Evolutionary conservation across 2,888 invertebrate species (phyloP).

Genomic region (Tiliacea aurago): DNA sequence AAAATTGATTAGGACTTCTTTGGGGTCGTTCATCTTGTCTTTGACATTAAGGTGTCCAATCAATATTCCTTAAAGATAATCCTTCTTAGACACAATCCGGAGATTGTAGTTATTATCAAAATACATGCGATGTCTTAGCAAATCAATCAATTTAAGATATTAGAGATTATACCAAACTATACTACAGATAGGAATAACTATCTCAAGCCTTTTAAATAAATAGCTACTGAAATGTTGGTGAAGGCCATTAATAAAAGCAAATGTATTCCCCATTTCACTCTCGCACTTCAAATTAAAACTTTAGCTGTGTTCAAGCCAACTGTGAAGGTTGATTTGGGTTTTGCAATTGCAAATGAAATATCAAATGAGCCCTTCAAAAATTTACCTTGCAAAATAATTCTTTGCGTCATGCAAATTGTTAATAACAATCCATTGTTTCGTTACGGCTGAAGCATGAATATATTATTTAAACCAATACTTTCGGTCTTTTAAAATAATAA

Average conservation of each 20-base stretch:
- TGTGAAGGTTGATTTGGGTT: background rate
- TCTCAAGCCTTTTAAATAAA: slow-evolving; percentile 1
- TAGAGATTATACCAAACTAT: slow-evolving; percentile 18
- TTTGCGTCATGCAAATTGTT: slow-evolving; percentile 30
- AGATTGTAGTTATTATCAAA: background rate
- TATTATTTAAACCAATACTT: slow-evolving; percentile 34
- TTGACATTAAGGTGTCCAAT: background rate
- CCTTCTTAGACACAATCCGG: background rate
- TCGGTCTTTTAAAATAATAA: slow-evolving; percentile 6
- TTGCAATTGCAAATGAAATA: slow-evolving; percentile 20
- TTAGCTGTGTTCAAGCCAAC: background rate
- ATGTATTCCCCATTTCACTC: background rate
- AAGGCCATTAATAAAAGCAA: background rate
- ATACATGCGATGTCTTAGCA: background rate
- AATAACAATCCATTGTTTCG: slow-evolving; percentile 32
- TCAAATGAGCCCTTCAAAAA: slow-evolving; percentile 10
- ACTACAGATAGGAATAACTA: slow-evolving; percentile 5
- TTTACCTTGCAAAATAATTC: slow-evolving; percentile 25
- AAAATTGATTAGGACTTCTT: background rate
- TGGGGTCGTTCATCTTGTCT: background rate
- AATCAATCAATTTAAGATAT: slow-evolving; percentile 25
- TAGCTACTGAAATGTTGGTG: background rate
- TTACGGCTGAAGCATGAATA: slow-evolving; percentile 20
- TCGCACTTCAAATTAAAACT: background rate
- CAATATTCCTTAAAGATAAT: slow-evolving; percentile 6